Evolutionary conservation across 1,140 invertebrate species (phyloP).

Genomic region (Aphaenogaster rudis): DNA sequence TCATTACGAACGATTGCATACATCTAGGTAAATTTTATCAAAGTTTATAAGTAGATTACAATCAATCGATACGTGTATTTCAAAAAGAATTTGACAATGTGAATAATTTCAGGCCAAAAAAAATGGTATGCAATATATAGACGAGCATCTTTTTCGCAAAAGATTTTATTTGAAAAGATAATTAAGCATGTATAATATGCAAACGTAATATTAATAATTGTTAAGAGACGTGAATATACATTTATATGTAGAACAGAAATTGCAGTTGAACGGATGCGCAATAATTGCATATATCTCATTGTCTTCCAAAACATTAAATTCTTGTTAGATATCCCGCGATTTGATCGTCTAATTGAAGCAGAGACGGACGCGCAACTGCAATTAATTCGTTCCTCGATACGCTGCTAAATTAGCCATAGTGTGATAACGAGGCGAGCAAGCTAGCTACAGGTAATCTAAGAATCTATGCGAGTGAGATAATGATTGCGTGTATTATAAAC

Average conservation of each 20-base stretch:
- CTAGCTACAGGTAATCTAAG: background rate
- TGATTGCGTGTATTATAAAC: background rate
- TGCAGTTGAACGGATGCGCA: background rate
- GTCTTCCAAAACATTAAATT: background rate
- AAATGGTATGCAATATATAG: background rate
- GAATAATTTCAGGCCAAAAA: background rate
- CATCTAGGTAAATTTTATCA: background rate
- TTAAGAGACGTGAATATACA: background rate
- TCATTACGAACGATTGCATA: background rate
- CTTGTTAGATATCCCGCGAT: background rate
- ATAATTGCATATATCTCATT: background rate
- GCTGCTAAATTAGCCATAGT: conserved; percentile 8
- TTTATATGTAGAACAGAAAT: background rate
- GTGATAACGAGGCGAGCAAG: background rate
- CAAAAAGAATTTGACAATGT: background rate
- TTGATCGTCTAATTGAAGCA: conserved; percentile 10
- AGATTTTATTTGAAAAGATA: background rate
- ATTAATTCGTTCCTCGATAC: background rate
- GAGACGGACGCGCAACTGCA: background rate
- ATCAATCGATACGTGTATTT: background rate
- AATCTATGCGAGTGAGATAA: conserved; percentile 12
- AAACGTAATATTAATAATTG: background rate
- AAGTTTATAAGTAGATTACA: background rate
- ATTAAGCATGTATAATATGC: background rate
- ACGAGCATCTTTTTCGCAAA: background rate